Percentiles rank a stretch among this genome's conserved stretches.
These are phyloP conservation scores for Hypotaenidia philippensis DNA, from an alignment of 2,797 vertebrate species.

Conservation along the genomic window DNA sequence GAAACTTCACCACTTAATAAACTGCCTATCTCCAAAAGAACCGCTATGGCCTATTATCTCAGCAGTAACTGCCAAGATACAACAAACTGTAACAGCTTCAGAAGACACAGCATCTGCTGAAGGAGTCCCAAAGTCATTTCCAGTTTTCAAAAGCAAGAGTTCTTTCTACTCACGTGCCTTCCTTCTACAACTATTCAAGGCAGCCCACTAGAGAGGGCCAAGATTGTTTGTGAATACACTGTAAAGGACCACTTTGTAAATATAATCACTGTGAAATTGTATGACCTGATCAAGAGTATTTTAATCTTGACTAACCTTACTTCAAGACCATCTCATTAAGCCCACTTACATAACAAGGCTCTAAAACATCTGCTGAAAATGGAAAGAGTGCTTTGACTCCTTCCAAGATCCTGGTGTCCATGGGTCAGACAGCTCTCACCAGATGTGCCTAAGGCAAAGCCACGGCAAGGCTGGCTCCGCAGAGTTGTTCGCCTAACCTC, in stretches of 20 bases:
- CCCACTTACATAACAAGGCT: background rate
- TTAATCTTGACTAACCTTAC: background rate
- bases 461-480: accelerated
- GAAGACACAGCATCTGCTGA: background rate
- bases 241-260: background rate
- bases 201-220: background rate
- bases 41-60: background rate
- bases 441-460: background rate
- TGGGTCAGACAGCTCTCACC: background rate
- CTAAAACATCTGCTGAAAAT: background rate
- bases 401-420: background rate
- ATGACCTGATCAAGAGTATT: background rate
- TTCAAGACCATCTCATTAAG: background rate
- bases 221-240: background rate
- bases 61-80: background rate
- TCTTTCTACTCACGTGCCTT: background rate
- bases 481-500: background rate
- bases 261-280: background rate
- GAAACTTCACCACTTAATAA: background rate
- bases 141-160: background rate
- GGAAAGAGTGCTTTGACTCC: background rate
- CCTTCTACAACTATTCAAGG: background rate
- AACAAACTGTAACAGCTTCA: background rate
- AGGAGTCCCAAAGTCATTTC: background rate
- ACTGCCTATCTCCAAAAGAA: background rate